A percentile compares a stretch with the other conserved stretches of the same genome.
These are phyloP conservation scores for zebrafish (Danio rerio) DNA, from an alignment of 2,113 vertebrate species.

Conservation along the genomic window GRCz12tu NC_133196.1:30755501-30756000, in stretches of 20 bases:
- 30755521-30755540: too few species aligned
- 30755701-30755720: neutral
- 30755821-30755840: slow-evolving; percentile 5
- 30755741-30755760: too few species aligned
- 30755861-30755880: slow-evolving; percentile 27
- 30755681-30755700: neutral
- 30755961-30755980: slow-evolving; percentile 35
- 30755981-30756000: slow-evolving; percentile 22
- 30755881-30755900: slow-evolving; percentile 12
- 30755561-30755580: too few species aligned
- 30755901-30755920: slow-evolving; percentile 37
- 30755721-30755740: neutral
- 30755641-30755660: neutral
- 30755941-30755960: slow-evolving; percentile 48
- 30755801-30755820: neutral
- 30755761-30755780: slow-evolving; percentile 9
- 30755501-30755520: too few species aligned
- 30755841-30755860: slow-evolving; percentile 7
- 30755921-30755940: slow-evolving; percentile 41
- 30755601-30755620: too few species aligned
- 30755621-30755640: neutral
- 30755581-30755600: too few species aligned
- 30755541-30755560: too few species aligned
- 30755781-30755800: neutral
- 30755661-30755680: neutral